Evolutionary conservation across 1,140 invertebrate genomes (phyloP).

Genomic region (Ceratosolen solmsi): DNA sequence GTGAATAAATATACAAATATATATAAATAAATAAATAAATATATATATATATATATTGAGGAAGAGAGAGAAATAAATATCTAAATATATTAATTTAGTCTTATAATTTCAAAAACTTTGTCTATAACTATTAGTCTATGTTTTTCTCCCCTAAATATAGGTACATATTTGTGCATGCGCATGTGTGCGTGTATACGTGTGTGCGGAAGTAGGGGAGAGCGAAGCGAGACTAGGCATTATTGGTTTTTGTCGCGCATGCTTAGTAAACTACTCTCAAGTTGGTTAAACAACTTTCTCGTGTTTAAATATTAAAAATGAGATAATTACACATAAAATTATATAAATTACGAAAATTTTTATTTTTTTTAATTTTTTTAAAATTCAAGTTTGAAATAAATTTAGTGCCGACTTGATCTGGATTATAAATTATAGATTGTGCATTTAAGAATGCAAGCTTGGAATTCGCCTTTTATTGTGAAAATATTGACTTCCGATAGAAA

Average conservation of each 20-base stretch:
- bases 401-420: too few relatives aligned
- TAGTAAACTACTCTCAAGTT: constrained; percentile 51
- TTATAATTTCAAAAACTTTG: background rate
- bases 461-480: background rate
- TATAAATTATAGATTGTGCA: too few relatives aligned
- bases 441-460: background rate
- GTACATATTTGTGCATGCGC: background rate
- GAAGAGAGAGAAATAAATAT: background rate
- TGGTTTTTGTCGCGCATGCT: constrained; percentile 71
- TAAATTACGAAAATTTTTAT: background rate
- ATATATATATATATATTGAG: too few relatives aligned
- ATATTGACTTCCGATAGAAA: background rate
- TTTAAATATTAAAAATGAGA: background rate
- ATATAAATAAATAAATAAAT: too few relatives aligned
- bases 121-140: background rate
- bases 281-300: background rate
- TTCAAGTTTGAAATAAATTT: too few relatives aligned
- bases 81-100: background rate
- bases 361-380: background rate
- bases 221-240: constrained; percentile 63
- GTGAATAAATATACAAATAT: too few relatives aligned
- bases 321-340: background rate
- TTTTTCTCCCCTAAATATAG: background rate
- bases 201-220: background rate
- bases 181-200: background rate